Percentiles rank a stretch among this genome's conserved stretches.
Evolutionary conservation across 2,113 vertebrate genomes (phyloP).

Genomic region (Bostrychus sinensis): DNA sequence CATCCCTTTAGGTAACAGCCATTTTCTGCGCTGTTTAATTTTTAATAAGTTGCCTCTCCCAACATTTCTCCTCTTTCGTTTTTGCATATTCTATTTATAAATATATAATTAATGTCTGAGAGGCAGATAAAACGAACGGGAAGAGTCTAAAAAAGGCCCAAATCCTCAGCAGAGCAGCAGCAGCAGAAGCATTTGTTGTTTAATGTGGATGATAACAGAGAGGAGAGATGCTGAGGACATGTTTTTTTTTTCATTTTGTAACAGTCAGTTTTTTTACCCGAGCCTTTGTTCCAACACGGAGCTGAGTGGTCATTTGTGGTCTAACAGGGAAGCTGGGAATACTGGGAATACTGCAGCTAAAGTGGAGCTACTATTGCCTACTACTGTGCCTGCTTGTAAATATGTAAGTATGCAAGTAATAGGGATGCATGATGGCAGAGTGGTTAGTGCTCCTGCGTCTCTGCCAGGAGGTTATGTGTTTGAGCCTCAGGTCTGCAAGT

Average conservation of each 20-base stretch:
- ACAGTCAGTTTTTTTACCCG: constrained; percentile 58
- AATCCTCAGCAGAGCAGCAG: constrained; percentile 72
- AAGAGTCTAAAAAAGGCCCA: constrained; percentile 38
- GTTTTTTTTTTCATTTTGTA: constrained; percentile 52
- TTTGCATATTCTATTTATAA: constrained; percentile 84
- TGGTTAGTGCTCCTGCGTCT: too few species aligned
- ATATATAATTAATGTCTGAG: constrained; percentile 83
- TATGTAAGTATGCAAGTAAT: too few species aligned
- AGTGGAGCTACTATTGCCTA: too few species aligned
- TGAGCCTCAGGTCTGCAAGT: too few species aligned
- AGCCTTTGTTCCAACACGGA: constrained; percentile 65
- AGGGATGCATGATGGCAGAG: too few species aligned
- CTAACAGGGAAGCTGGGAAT: not conserved
- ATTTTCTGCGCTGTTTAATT: constrained; percentile 85
- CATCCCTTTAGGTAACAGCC: constrained; percentile 84
- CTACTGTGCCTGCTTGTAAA: too few species aligned
- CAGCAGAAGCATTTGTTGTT: constrained; percentile 80
- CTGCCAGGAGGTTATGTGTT: too few species aligned
- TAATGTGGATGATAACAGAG: constrained; percentile 70
- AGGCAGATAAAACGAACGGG: constrained; percentile 76
- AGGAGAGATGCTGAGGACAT: constrained; percentile 71
- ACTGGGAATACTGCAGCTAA: not conserved
- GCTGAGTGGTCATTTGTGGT: constrained; percentile 69
- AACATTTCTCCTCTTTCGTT: constrained; percentile 75
- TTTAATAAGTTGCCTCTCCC: constrained; percentile 82